Evolutionary conservation across 2,797 vertebrate species (phyloP).

Genomic region (Chaetodon trifasciatus): DNA sequence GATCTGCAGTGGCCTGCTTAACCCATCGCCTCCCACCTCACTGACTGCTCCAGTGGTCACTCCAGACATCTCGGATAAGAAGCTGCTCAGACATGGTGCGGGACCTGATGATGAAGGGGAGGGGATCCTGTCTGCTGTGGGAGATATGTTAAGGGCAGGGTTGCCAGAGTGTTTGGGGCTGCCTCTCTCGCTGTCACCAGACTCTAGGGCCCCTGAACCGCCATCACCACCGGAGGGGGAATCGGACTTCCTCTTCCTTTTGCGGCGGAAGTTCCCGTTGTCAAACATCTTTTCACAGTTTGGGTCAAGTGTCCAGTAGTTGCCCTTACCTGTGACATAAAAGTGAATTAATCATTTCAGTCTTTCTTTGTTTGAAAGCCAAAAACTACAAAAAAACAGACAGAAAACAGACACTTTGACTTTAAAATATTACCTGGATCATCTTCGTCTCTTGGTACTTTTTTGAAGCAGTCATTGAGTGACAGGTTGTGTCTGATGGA

Average conservation of each 20-base stretch:
- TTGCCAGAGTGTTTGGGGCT: constrained; percentile 87
- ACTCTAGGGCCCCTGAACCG: constrained; percentile 75
- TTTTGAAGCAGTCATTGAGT: constrained; percentile 98
- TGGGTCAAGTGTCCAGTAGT: constrained; percentile 99
- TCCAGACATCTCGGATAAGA: constrained; percentile 94
- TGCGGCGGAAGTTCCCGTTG: constrained; percentile 98
- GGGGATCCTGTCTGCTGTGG: constrained; percentile 88
- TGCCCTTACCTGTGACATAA: constrained; percentile 92
- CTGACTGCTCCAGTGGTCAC: constrained; percentile 68
- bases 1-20: constrained; percentile 85
- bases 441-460: constrained; percentile 96
- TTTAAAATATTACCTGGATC: constrained; percentile 92
- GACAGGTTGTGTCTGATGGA: constrained; percentile 98
- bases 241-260: constrained; percentile 97
- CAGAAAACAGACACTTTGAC: not conserved
- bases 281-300: constrained; percentile 99
- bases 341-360: not conserved
- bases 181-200: constrained; percentile 82
- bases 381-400: not conserved
- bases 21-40: constrained; percentile 84
- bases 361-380: too few species aligned
- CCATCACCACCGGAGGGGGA: constrained; percentile 74
- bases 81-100: constrained; percentile 91
- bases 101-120: constrained; percentile 84
- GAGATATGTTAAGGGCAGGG: constrained; percentile 84